phyloP scores from a whole-genome alignment of 2,797 vertebrate genomes.

The Thripadectes ignobilis region DNA sequence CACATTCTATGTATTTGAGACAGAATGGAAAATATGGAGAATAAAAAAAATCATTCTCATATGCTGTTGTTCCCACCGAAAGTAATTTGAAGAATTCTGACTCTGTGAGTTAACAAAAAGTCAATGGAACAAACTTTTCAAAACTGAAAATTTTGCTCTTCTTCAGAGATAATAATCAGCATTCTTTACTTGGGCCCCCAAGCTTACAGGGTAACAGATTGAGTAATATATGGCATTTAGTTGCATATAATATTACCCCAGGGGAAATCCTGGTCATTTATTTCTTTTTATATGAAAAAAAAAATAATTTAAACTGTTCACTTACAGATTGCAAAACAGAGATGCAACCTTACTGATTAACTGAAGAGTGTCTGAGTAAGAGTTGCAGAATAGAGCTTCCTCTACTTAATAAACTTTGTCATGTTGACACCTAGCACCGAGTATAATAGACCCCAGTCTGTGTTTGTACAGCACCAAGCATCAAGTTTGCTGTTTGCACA shows the following conservation, averaged over 20 bases:
- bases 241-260: neutral
- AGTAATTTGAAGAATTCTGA: neutral
- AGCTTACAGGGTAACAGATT: neutral
- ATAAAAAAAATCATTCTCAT: neutral
- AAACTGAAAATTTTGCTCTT: neutral
- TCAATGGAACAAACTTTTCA: neutral
- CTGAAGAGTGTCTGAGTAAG: neutral
- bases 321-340: neutral
- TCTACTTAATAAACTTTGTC: neutral
- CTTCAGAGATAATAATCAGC: neutral
- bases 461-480: neutral
- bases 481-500: neutral
- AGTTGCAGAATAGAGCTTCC: neutral
- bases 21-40: neutral
- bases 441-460: neutral
- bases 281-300: neutral
- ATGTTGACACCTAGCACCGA: rapidly evolving
- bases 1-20: neutral
- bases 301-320: neutral
- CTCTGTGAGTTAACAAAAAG: neutral
- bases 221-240: neutral
- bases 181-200: neutral
- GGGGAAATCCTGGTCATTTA: neutral
- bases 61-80: neutral
- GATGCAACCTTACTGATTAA: neutral